Conservation (phyloP, 2,797 vertebrate species). For the Centroberyx gerrardi region DNA sequence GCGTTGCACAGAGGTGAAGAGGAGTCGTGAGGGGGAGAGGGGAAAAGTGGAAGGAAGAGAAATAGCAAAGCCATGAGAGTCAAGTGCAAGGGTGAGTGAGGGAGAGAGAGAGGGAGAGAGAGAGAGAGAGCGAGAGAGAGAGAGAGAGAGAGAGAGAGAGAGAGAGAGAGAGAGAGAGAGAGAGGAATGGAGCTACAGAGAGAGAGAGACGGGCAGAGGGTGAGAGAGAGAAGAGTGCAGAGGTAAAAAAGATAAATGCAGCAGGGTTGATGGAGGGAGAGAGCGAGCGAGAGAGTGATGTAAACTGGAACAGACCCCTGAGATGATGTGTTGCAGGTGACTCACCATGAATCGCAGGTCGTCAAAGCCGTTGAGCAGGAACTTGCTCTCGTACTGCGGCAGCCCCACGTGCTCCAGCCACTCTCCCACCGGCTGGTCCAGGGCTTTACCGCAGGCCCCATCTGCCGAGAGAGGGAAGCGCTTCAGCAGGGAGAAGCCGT, state of each 20-base stretch:
- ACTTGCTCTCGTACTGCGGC: slow-evolving; percentile 98
- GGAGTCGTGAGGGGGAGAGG: slow-evolving; percentile 42
- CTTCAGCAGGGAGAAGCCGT: slow-evolving; percentile 96
- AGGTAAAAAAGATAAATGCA: slow-evolving; percentile 65
- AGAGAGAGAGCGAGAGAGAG: not conserved
- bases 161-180: not conserved
- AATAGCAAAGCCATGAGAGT: slow-evolving; percentile 8
- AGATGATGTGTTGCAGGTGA: slow-evolving; percentile 76
- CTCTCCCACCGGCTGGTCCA: slow-evolving; percentile 97
- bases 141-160: not conserved
- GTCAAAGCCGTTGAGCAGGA: slow-evolving; percentile 98
- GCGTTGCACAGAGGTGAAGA: slow-evolving; percentile 61
- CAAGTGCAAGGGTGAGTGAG: slow-evolving; percentile 39
- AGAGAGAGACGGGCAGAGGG: not conserved
- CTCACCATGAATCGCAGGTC: slow-evolving; percentile 99
- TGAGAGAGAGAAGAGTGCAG: slow-evolving; percentile 49
- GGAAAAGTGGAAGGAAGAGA: slow-evolving; percentile 23
- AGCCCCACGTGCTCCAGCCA: slow-evolving; percentile 98
- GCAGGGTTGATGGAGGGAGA: slow-evolving; percentile 30
- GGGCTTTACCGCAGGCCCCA: slow-evolving; percentile 85
- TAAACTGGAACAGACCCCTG: slow-evolving; percentile 64
- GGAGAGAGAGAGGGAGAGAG: slow-evolving; percentile 12
- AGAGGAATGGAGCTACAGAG: slow-evolving; percentile 23
- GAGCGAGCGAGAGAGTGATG: slow-evolving; percentile 47
- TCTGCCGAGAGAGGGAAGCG: slow-evolving; percentile 97